Conservation (phyloP, 2,888 invertebrate species). For the Mesorhabditis spiculigera region DNA sequence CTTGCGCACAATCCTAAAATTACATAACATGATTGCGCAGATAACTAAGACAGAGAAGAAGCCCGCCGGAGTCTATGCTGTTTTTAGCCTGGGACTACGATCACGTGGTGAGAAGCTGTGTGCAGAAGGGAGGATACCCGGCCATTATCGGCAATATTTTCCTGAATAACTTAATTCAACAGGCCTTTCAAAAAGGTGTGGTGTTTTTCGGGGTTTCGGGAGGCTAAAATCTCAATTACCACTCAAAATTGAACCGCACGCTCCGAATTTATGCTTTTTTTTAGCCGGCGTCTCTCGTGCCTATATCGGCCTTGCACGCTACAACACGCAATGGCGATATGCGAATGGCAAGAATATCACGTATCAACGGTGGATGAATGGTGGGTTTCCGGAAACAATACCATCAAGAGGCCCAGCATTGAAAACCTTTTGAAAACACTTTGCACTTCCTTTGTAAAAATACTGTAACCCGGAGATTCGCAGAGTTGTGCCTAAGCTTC, state of each 20-base stretch:
- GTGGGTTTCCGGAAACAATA: background rate
- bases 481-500: no score
- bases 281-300: background rate
- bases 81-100: background rate
- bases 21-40: no score
- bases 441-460: no score
- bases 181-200: background rate
- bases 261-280: background rate
- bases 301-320: background rate
- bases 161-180: background rate
- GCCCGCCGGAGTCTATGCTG: no score
- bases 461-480: no score
- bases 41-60: no score
- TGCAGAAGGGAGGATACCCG: background rate
- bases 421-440: no score
- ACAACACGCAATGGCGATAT: background rate
- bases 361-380: background rate
- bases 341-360: background rate
- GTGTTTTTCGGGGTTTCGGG: background rate
- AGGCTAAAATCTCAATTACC: no score
- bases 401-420: no score
- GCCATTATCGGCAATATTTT: background rate
- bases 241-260: background rate
- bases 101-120: slow-evolving; percentile 2
- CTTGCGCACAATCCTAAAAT: no score